Conservation (phyloP, 2,888 invertebrate species). For the Xylophagus ater region DNA sequence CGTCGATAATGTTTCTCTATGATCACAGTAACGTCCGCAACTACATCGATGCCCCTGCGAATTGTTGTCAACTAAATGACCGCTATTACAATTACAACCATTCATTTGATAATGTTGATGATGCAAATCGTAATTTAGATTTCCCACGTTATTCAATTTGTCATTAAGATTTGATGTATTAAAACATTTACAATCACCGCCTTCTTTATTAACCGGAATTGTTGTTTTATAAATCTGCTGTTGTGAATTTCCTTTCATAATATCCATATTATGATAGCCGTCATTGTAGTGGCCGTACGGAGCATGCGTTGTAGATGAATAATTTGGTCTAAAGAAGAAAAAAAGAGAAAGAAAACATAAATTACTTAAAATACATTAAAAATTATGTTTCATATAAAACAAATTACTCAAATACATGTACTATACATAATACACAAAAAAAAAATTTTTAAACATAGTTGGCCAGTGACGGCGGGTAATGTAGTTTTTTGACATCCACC, state of each 20-base stretch:
- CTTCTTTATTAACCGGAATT: conserved; percentile 29
- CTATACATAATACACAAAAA: not conserved
- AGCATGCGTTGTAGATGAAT: conserved; percentile 14
- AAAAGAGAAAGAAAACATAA: not conserved
- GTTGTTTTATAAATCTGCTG: conserved; percentile 30
- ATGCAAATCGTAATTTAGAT: not conserved
- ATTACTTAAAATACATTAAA: not conserved
- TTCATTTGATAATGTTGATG: not conserved
- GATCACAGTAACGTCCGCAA: not conserved
- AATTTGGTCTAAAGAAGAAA: conserved; percentile 1
- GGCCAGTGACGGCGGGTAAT: too few species aligned
- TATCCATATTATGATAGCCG: conserved; percentile 5
- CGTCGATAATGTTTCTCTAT: not conserved
- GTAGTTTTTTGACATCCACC: too few species aligned
- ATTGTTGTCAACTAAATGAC: not conserved
- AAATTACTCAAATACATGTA: not conserved
- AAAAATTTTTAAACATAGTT: too few species aligned
- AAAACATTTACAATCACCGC: conserved; percentile 21
- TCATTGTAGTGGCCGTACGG: conserved; percentile 12
- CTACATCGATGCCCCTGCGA: conserved; percentile 9
- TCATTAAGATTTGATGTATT: not conserved
- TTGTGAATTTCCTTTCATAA: conserved; percentile 26
- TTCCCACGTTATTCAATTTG: conserved; percentile 3
- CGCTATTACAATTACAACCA: not conserved
- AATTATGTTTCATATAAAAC: not conserved